These are phyloP conservation scores for Lithobius niger DNA, from an alignment of 1,140 invertebrate genomes.

Conservation along the genomic window DNA sequence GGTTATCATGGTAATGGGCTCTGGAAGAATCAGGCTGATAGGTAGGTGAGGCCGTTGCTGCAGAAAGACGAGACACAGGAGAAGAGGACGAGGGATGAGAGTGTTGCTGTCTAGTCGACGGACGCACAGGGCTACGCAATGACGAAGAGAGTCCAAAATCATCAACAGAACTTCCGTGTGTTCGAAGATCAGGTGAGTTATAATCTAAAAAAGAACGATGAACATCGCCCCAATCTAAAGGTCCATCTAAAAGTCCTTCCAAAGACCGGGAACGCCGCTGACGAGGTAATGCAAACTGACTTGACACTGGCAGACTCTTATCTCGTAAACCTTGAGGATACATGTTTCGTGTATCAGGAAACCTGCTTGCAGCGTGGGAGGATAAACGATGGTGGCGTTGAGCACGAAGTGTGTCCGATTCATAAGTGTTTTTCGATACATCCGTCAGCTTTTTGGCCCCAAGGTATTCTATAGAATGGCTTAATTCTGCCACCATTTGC, in stretches of 20 bases:
- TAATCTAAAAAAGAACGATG: no score
- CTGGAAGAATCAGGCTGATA: no score
- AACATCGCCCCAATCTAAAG: no score
- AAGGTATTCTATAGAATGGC: conserved; percentile 19
- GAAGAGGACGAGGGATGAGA: no score
- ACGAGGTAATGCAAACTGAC: conserved; percentile 6
- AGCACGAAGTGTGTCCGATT: conserved; percentile 19
- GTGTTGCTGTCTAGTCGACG: no score
- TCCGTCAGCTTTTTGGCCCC: conserved; percentile 21
- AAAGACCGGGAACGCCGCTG: conserved; percentile 37
- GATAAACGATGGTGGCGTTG: not conserved
- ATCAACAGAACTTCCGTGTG: no score
- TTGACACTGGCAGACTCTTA: conserved; percentile 5
- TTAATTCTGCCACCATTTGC: conserved; percentile 16
- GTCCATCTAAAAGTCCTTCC: conserved; percentile 47
- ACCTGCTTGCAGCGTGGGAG: conserved; percentile 15
- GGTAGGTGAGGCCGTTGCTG: no score
- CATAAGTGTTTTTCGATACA: conserved; percentile 23
- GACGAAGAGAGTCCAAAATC: no score
- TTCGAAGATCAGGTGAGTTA: no score
- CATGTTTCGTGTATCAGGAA: conserved; percentile 18
- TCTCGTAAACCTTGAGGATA: conserved; percentile 18
- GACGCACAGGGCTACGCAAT: no score
- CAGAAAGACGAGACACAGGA: no score
- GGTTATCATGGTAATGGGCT: no score